phyloP scores from a whole-genome alignment of 2,113 vertebrate genomes.

The Rhinogobius similis region DNA sequence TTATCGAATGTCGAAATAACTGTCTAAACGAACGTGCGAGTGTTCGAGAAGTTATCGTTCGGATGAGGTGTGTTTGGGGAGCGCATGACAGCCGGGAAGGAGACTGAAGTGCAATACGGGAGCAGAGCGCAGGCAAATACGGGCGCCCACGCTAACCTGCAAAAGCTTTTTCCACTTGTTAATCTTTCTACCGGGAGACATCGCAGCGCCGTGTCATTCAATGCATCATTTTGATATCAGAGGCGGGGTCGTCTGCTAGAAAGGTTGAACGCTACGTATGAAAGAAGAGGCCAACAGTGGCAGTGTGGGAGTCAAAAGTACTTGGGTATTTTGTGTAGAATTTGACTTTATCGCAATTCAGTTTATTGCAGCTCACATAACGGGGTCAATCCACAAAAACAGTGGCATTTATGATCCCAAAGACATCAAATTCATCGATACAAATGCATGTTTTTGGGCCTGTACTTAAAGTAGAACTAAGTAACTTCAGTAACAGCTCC shows the following conservation, averaged over 20 bases:
- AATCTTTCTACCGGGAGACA: conserved; percentile 48
- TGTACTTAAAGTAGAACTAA: too few relatives aligned
- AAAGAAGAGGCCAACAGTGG: conserved; percentile 32
- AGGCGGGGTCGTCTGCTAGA: conserved; percentile 38
- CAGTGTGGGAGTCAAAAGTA: too few relatives aligned
- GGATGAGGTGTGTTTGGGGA: conserved; percentile 22
- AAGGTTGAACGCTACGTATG: conserved; percentile 31
- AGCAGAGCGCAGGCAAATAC: conserved; percentile 20
- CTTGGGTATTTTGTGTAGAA: too few relatives aligned
- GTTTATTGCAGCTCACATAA: too few relatives aligned
- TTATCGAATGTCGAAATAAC: conserved; percentile 11
- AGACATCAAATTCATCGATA: too few relatives aligned
- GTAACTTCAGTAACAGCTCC: too few relatives aligned
- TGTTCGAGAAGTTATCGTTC: conserved; percentile 30
- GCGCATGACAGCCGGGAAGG: conserved; percentile 25
- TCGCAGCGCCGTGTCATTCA: conserved; percentile 35
- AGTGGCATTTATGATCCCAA: too few relatives aligned
- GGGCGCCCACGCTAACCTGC: conserved; percentile 48
- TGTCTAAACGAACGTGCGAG: conserved; percentile 15
- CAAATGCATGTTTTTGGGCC: too few relatives aligned
- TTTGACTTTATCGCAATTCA: too few relatives aligned
- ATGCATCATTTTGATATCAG: conserved; percentile 54
- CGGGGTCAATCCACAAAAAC: too few relatives aligned
- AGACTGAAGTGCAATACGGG: conserved; percentile 19
- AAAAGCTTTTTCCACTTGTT: conserved; percentile 70